Base-by-base conservation (phyloP, 2,888 invertebrate genomes). In the Noctua comes region DNA sequence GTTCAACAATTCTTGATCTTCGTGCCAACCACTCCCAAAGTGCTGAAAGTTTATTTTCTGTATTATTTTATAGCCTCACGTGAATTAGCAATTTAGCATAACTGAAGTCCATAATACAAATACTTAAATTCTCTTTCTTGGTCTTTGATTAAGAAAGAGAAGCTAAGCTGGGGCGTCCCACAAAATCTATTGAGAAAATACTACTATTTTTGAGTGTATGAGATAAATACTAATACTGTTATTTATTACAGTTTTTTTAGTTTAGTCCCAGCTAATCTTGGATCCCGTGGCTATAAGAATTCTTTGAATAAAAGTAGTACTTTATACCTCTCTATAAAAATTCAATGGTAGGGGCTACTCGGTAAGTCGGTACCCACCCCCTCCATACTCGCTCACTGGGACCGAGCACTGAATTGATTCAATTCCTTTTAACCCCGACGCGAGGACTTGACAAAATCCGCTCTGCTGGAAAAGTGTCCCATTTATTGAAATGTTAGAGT, bases 351-450 rank as follows among this genome's bases (percentile, higher is more conserved):
- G 73, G 84, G 84, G 74, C 43, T 68, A 36, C 27, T 68, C 89
- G 57, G 31, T 43, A 46, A 43, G n/a, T 66, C 43, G 85, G 57
- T 79, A 79, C 86, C 88, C 89, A 79, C 84, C 90, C 89, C 88
- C 87, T 80, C 88, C 91, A 84, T 87, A 89, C 87, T 88, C 87
- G 81, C 85, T 80, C 69, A 65, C 51, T 16, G 65, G 66, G 79
- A 70, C 51, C 43, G 90, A 90, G 93, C 89, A 65, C 54, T 72
- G 92, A 95, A 96, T 96, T 95, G 95, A 96, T 96, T 96, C 95
- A 96, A 96, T 96, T 95, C 93, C 92, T 93, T 93, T 90, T 91
- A 93, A 91, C 91, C 90, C 85, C 89, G 79, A 57, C 43, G 84
- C 68, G 91, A 88, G 91, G 90, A 91, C 92, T 94, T 83, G 91